Evolutionary conservation across 2,113 vertebrate species (phyloP).

Genomic region (Silurus asotus): DNA sequence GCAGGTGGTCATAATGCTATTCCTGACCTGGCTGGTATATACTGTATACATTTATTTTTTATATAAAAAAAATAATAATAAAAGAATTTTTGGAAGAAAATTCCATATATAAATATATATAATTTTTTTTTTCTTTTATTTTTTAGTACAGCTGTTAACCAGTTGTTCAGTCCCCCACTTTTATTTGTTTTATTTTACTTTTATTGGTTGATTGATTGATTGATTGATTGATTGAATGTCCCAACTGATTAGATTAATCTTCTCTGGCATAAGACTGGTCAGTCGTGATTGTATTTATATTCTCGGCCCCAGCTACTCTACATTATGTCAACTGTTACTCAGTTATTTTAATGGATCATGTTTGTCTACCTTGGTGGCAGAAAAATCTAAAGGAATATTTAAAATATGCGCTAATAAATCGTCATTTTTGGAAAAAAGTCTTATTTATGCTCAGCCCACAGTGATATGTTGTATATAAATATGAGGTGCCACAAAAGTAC

Average conservation of each 20-base stretch:
- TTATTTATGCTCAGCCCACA: neutral
- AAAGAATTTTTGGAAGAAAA: too few species aligned
- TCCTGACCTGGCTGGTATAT: too few species aligned
- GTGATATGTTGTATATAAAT: neutral
- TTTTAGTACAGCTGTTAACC: neutral
- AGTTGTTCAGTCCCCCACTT: neutral
- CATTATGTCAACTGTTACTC: neutral
- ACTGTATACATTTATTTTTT: too few species aligned
- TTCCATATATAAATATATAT: too few species aligned
- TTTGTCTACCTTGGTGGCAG: neutral
- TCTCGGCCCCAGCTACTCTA: neutral
- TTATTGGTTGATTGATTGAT: too few species aligned
- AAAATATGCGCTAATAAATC: neutral
- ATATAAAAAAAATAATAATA: too few species aligned
- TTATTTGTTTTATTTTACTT: too few species aligned
- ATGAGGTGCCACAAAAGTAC: neutral
- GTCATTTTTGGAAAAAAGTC: neutral
- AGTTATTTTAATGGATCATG: neutral
- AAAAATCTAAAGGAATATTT: neutral
- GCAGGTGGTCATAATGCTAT: too few species aligned
- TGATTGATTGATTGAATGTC: neutral
- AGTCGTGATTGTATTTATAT: neutral
- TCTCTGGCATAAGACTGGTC: neutral
- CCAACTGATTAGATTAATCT: neutral
- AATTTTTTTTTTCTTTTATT: neutral